phyloP scores from a whole-genome alignment of 2,113 vertebrate species.

The Zosterops hypoxanthus region DNA sequence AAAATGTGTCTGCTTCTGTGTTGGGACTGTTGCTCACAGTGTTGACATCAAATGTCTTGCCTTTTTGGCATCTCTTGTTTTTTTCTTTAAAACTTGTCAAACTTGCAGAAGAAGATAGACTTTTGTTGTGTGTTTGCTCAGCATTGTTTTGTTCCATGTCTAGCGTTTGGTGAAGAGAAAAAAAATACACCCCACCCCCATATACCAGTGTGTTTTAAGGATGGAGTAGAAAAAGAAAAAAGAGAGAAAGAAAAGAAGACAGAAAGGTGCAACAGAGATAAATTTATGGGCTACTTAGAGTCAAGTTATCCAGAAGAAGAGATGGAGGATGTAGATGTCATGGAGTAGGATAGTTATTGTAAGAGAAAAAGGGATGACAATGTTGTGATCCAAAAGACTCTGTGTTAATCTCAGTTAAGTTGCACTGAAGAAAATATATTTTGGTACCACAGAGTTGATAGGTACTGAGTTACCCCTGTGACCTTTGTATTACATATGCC shows the following conservation, averaged over 20 bases:
- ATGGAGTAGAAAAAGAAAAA: background rate
- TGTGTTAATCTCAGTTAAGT: background rate
- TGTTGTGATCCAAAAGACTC: background rate
- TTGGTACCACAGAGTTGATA: background rate
- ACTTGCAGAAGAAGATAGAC: background rate
- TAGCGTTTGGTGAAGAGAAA: background rate
- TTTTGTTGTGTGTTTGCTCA: background rate
- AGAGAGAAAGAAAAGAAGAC: accelerated
- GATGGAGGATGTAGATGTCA: background rate
- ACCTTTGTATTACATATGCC: background rate
- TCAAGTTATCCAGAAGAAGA: background rate
- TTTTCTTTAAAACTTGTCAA: background rate
- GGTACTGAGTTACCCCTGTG: background rate
- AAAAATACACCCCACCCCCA: background rate
- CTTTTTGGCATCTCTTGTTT: accelerated
- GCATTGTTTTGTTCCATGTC: background rate
- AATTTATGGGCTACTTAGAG: accelerated
- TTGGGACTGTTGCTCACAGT: background rate
- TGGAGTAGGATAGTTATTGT: background rate
- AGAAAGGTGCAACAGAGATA: background rate
- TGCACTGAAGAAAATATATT: background rate
- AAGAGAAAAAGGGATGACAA: background rate
- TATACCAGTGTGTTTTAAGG: background rate
- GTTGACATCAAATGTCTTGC: background rate
- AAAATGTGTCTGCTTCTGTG: background rate